A percentile compares a stretch with the other conserved stretches of the same genome.
Conservation (phyloP, 2,797 vertebrate genomes). For the Chrysocyon brachyurus region DNA sequence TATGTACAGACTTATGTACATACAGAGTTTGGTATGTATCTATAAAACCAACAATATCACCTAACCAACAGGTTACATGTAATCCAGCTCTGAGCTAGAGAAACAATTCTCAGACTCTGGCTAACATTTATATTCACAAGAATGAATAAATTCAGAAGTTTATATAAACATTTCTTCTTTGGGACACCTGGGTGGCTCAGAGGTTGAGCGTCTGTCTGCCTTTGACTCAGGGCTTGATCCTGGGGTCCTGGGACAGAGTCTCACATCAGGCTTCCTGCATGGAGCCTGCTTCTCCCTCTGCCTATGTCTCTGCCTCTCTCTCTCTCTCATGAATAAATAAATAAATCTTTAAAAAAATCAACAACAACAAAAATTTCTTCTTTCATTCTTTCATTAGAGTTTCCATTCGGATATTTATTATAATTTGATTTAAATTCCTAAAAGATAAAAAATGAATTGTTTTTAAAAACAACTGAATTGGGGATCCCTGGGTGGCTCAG, state of each 20-base stretch:
- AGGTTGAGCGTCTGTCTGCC: too few species aligned
- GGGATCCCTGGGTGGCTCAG: too few species aligned
- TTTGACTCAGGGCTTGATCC: too few species aligned
- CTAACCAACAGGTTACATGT: slow-evolving; percentile 26
- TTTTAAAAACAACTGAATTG: neutral
- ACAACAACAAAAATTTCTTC: neutral
- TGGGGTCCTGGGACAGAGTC: too few species aligned
- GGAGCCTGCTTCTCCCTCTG: too few species aligned
- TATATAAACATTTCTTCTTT: neutral
- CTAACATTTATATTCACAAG: slow-evolving; percentile 13
- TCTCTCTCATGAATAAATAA: too few species aligned
- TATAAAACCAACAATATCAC: slow-evolving; percentile 15
- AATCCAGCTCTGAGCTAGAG: neutral
- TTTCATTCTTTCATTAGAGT: slow-evolving; percentile 15
- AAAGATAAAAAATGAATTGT: neutral
- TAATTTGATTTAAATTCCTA: slow-evolving; percentile 29
- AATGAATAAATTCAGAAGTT: slow-evolving; percentile 7
- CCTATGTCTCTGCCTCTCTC: too few species aligned
- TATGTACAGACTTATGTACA: neutral
- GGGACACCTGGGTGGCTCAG: too few species aligned
- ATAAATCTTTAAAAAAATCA: too few species aligned
- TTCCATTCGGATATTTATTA: slow-evolving; percentile 7
- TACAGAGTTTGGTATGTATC: neutral
- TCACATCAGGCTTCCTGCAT: too few species aligned
- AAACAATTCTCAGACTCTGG: slow-evolving; percentile 6